A percentile compares a stretch with the other conserved stretches of the same genome.
Conservation (phyloP, 2,888 invertebrate genomes). For the Globia sparganii region DNA sequence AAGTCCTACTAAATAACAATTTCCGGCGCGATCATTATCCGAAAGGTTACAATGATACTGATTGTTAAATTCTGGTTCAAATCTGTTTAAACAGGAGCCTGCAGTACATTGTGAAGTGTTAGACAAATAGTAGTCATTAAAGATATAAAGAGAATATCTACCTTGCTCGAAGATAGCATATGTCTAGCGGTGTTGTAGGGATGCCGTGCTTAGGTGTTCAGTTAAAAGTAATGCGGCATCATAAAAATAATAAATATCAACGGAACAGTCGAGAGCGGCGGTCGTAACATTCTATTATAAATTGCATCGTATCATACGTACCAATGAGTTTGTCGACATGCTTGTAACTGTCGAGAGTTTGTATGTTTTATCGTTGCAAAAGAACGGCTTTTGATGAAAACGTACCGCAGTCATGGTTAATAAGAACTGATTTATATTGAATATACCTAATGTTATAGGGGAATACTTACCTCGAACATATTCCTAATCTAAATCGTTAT, state of each 20-base stretch:
- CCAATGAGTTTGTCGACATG: constrained; percentile 15
- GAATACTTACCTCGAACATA: not conserved
- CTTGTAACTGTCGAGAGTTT: not conserved
- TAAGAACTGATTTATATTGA: not conserved
- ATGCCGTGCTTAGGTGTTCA: constrained; percentile 13
- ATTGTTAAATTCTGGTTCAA: not conserved
- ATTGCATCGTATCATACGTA: constrained; percentile 20
- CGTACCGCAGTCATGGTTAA: not conserved
- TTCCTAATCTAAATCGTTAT: not conserved
- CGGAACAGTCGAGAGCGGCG: not conserved
- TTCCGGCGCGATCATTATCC: not conserved
- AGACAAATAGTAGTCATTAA: constrained; percentile 17
- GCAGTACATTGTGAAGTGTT: constrained; percentile 9
- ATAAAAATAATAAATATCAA: constrained; percentile 23
- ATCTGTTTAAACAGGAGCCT: not conserved
- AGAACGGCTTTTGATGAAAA: not conserved
- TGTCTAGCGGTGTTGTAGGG: not conserved
- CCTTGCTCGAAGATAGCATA: not conserved
- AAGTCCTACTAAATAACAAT: too few species aligned
- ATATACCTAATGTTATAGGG: not conserved
- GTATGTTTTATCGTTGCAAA: not conserved
- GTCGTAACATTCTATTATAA: constrained; percentile 10
- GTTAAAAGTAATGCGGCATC: constrained; percentile 11
- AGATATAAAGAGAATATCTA: constrained; percentile 1
- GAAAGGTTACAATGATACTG: constrained; percentile 16